Evolutionary conservation across 2,888 invertebrate species (phyloP).

Genomic region (Drosophila rubida): DNA sequence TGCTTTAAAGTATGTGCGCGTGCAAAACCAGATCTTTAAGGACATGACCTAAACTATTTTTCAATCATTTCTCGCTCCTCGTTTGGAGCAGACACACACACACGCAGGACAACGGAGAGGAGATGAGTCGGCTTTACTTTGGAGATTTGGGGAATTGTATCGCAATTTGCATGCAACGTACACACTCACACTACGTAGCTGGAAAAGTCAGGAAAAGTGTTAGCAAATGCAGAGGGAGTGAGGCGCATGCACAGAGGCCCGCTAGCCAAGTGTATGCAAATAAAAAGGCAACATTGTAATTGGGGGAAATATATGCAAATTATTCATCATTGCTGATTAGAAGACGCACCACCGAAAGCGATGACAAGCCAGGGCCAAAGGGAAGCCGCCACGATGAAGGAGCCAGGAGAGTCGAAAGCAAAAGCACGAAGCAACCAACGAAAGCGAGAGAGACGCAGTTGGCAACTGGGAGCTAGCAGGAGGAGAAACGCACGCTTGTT

Average conservation of each 20-base stretch:
- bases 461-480: neutral
- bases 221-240: conserved; percentile 37
- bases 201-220: conserved; percentile 63
- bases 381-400: neutral
- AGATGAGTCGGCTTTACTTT: conserved; percentile 61
- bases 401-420: conserved; percentile 13
- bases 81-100: neutral
- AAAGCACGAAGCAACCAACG: no score
- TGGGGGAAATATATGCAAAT: conserved; percentile 83
- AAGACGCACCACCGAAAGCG: conserved; percentile 68
- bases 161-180: conserved; percentile 71
- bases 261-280: conserved; percentile 62
- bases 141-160: conserved; percentile 82
- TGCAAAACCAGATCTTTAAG: conserved; percentile 50
- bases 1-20: conserved; percentile 34
- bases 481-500: conserved; percentile 64
- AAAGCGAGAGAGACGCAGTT: neutral
- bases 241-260: conserved; percentile 20
- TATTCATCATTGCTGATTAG: conserved; percentile 84
- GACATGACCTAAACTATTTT: conserved; percentile 57
- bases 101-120: conserved; percentile 34
- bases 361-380: conserved; percentile 21
- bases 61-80: conserved; percentile 40
- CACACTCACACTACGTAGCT: conserved; percentile 35
- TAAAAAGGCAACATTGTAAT: conserved; percentile 81